Conservation (phyloP, 2,797 vertebrate species). For the Hyperoplus immaculatus region DNA sequence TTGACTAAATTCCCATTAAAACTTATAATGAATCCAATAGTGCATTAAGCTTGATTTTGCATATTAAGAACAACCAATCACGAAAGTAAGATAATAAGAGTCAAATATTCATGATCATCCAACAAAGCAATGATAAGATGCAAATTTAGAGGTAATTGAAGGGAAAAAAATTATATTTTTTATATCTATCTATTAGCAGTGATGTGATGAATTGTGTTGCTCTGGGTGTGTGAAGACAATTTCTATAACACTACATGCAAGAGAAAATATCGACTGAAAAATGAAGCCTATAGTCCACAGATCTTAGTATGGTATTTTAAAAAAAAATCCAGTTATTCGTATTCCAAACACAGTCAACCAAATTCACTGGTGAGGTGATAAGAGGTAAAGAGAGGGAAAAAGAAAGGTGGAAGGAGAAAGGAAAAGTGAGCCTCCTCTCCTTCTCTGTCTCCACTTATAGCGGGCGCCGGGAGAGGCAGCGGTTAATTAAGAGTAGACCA, state of each 20-base stretch:
- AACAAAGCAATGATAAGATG: neutral
- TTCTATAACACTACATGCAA: constrained; percentile 1
- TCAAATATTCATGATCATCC: neutral
- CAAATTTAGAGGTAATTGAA: neutral
- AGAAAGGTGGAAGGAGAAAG: constrained; percentile 53
- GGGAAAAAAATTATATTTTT: neutral
- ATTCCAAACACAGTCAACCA: constrained; percentile 32
- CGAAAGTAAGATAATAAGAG: neutral
- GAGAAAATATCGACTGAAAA: neutral
- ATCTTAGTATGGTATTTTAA: neutral
- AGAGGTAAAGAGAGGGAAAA: constrained; percentile 49
- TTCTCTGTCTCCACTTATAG: constrained; percentile 57
- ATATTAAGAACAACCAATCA: neutral
- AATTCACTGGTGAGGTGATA: constrained; percentile 57
- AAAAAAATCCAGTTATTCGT: constrained; percentile 24
- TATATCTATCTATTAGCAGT: neutral
- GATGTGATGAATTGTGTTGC: neutral
- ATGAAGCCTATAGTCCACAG: neutral
- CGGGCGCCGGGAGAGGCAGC: constrained; percentile 66
- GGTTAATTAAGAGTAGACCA: constrained; percentile 83
- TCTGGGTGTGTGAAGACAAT: constrained; percentile 2
- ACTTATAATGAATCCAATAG: neutral
- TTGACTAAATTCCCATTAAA: neutral
- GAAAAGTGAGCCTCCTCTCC: constrained; percentile 51
- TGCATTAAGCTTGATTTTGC: neutral